These are phyloP conservation scores for Cygnus atratus DNA, from an alignment of 2,113 vertebrate species.

Conservation along the genomic window DNA sequence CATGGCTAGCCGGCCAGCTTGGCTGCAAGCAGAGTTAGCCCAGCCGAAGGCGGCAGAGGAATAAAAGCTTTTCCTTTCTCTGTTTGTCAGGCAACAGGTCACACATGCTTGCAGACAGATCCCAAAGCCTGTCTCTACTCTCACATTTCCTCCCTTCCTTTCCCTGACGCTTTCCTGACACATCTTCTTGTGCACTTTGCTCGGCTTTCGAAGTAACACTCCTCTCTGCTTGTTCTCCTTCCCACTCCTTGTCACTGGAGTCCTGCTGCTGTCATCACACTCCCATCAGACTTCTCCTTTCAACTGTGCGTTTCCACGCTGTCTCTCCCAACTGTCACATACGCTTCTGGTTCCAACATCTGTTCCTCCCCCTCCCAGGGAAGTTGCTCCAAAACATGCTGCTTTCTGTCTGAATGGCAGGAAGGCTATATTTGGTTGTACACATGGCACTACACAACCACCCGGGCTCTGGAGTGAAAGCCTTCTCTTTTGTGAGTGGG, in stretches of 20 bases:
- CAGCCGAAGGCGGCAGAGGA: neutral
- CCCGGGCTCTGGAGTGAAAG: neutral
- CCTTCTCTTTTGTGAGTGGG: neutral
- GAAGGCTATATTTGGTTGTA: neutral
- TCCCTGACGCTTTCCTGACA: slow-evolving; percentile 60
- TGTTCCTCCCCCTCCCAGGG: slow-evolving; percentile 59
- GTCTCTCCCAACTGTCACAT: slow-evolving; percentile 68
- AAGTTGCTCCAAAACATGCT: slow-evolving; percentile 53
- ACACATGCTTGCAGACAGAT: slow-evolving; percentile 45
- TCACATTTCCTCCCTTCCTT: slow-evolving; percentile 44
- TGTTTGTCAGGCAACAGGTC: slow-evolving; percentile 44
- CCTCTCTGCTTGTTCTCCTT: slow-evolving; percentile 68
- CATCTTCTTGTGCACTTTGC: slow-evolving; percentile 65
- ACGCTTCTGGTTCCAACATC: slow-evolving; percentile 69
- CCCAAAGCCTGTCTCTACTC: slow-evolving; percentile 40
- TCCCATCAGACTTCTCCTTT: slow-evolving; percentile 69
- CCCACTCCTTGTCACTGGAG: slow-evolving; percentile 69
- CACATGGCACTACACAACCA: neutral
- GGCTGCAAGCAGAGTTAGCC: neutral
- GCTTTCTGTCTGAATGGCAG: slow-evolving; percentile 52
- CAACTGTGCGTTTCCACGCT: slow-evolving; percentile 62
- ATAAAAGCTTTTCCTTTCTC: slow-evolving; percentile 1
- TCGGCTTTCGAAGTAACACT: slow-evolving; percentile 66
- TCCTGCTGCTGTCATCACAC: slow-evolving; percentile 69
- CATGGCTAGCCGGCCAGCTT: neutral